Base-by-base conservation (phyloP, 2,888 invertebrate species). In the Drosophila sordidula region DNA sequence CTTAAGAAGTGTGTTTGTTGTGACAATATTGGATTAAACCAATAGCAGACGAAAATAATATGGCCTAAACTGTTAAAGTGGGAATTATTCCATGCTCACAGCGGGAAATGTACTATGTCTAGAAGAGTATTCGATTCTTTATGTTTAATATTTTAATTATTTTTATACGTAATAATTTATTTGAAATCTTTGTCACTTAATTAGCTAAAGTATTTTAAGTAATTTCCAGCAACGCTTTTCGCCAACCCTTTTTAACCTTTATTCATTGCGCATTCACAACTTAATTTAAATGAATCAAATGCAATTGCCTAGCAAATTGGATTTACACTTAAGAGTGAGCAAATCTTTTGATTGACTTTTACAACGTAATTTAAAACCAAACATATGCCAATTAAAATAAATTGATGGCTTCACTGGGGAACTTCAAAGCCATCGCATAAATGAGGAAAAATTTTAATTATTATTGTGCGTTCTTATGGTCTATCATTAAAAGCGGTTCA, bases 1-100 rank as follows among this genome's bases (percentile, higher is more conserved):
- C 64, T 72, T 68, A 77, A 38, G 32, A 18, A 32, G 38, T 41
- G 45, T 39, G 55, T 58, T 62, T 77, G 58, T 68, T 72, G 78
- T 42, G 55, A 52, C 61, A 76, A 76, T 59, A 71, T 56, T 51
- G 63, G 57, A 41, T 58, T 47, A 49, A 29, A 38, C 26, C 29
- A n/a, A 66, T 16, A 18, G n/a, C n/a, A n/a, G n/a, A n/a, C n/a
- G n/a, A n/a, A n/a, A n/a, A n/a, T n/a, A n/a, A n/a, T n/a, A n/a
- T n/a, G n/a, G n/a, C n/a, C n/a, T n/a, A 6, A 16, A 18, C 25
- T 22, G 14, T 18, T 16, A 8, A 34, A 41, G 32, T 16, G 11
- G 11, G 26, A 26, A n/a, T 59, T 36, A 42, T 36, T n/a, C 11
- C 2, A 25, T 14, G 11, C 34, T 18, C 29, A 29, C 16, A 39